These are phyloP conservation scores for Syngnathus typhle DNA, from an alignment of 2,113 vertebrate species.

Conservation along the genomic window DNA sequence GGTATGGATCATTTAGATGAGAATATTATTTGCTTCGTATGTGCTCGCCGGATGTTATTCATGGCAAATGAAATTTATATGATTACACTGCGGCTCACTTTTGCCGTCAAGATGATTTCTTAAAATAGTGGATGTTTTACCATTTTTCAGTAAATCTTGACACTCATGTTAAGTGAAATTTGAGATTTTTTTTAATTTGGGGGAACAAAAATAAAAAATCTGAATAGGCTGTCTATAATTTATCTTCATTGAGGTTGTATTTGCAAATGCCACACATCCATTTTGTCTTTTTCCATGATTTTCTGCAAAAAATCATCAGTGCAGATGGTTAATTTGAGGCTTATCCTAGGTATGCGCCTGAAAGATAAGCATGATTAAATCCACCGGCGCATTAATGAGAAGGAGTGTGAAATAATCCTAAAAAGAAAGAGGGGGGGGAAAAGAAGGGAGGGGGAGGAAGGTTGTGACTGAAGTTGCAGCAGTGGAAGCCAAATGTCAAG, in stretches of 20 bases:
- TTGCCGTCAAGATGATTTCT: not conserved
- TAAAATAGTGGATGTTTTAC: not conserved
- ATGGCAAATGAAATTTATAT: not conserved
- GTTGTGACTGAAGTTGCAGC: conserved; percentile 53
- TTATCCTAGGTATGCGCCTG: conserved; percentile 64
- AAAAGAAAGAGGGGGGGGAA: conserved; percentile 60
- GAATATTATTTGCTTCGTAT: conserved; percentile 8
- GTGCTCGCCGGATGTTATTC: not conserved
- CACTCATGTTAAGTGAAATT: not conserved
- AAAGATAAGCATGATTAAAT: conserved; percentile 68
- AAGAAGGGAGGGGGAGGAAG: not conserved
- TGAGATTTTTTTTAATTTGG: too few relatives aligned
- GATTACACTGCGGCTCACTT: not conserved
- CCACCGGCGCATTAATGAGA: conserved; percentile 64
- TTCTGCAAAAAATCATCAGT: conserved; percentile 60
- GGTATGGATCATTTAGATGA: not conserved
- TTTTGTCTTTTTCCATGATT: not conserved
- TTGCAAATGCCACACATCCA: not conserved
- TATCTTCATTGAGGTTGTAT: not conserved
- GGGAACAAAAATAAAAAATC: too few relatives aligned
- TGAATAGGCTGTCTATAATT: not conserved
- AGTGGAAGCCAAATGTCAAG: conserved; percentile 69
- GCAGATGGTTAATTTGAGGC: conserved; percentile 64
- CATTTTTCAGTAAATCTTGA: not conserved
- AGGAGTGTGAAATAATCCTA: conserved; percentile 67